Conservation (phyloP, 2,888 invertebrate genomes). For the Tenthredo scrophulariae region DNA sequence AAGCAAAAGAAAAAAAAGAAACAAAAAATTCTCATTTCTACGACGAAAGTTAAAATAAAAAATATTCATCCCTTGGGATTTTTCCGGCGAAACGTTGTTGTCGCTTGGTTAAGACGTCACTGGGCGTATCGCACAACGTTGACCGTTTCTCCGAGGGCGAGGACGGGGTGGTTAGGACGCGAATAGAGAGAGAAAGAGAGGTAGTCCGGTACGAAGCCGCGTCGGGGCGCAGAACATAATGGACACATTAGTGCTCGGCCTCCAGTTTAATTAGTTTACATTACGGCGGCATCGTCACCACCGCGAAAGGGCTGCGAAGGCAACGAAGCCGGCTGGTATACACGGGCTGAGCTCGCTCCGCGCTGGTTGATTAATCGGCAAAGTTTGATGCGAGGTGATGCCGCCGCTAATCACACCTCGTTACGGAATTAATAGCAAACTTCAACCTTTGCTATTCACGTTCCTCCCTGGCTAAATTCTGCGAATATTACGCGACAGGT, state of each 20-base stretch:
- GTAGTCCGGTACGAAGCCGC: constrained; percentile 66
- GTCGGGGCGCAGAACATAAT: constrained; percentile 72
- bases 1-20: too few relatives aligned
- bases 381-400: constrained; percentile 76
- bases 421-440: constrained; percentile 65
- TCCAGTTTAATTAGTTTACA: constrained; percentile 77
- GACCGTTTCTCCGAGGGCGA: constrained; percentile 42
- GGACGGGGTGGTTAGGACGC: constrained; percentile 56
- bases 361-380: constrained; percentile 75
- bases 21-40: not conserved
- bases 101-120: constrained; percentile 41
- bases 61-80: constrained; percentile 2
- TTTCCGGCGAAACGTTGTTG: not conserved
- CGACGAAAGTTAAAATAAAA: not conserved
- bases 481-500: not conserved
- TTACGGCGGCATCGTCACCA: constrained; percentile 75
- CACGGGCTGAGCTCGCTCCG: constrained; percentile 52
- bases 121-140: constrained; percentile 5
- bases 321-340: constrained; percentile 48
- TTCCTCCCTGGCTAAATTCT: not conserved
- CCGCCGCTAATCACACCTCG: constrained; percentile 76
- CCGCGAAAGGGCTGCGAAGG: constrained; percentile 64
- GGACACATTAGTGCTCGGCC: constrained; percentile 76
- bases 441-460: constrained; percentile 37
- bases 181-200: constrained; percentile 58